Base-by-base conservation (phyloP, 1,140 invertebrate species). In the Brachionus asplanchnoidis region DNA sequence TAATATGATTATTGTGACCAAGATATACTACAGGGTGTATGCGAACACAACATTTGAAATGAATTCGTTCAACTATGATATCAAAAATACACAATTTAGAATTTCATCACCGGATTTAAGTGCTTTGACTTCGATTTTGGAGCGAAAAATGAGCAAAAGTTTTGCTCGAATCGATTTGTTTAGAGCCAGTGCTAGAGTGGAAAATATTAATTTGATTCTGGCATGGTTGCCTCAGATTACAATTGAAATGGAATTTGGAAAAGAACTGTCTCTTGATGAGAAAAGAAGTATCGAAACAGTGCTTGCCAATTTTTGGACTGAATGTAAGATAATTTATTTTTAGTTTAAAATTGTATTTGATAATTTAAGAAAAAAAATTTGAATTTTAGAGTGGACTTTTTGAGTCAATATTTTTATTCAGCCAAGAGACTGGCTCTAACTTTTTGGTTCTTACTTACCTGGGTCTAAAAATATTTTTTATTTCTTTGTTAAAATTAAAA, bases 211-310 rank as follows among this genome's bases (percentile, higher is more conserved):
- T 42, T 73, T 73, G 36, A 73, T 73, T 17, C 42, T 73, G 36
- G 68, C 68, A 73, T 73, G 68, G 68, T 73, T 73, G 36, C 68
- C 68, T 17, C 40, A 73, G 32, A n/a, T 73, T 73, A 40, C 68
- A 8, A 73, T 73, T 73, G 68, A 73, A 17, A 9, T 73, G 17
- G 68, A 73, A 14, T 73, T 40, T 6, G 68, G 68, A 73, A 73
- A 73, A 73, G 68, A 73, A 20, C 23, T 73, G 68, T 42, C 32
- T 44, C 28, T 73, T 73, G 32, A 73, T 8, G 32, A 73, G 40
- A 73, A 73, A 73, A 42, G 17, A 73, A 73, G 17, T 8, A 73
- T 73, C 20, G 68, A 73, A 42, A 73, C 8, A 12, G 36, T 42
- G 5, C 32, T 73, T 28, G 68, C 12, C 32, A 68, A 68, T 32